These are phyloP conservation scores for Drosophila seclusa DNA, from an alignment of 2,888 invertebrate genomes.

Conservation along the genomic window DNA sequence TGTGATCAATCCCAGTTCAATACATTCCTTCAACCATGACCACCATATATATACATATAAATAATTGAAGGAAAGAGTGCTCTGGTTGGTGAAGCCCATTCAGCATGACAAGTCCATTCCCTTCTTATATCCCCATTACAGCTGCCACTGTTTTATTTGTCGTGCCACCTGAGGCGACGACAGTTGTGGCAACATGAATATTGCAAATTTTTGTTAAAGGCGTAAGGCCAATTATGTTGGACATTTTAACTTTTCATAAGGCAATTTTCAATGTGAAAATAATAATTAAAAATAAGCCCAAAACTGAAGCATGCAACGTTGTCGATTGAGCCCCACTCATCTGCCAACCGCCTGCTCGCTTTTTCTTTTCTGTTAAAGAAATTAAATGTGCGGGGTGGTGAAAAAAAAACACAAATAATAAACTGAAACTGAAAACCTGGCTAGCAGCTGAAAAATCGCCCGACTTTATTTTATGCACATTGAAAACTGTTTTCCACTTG, in stretches of 20 bases:
- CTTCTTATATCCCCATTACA: not conserved
- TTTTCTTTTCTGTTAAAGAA: slow-evolving; percentile 31
- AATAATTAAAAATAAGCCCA: slow-evolving; percentile 74
- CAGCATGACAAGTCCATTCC: not conserved
- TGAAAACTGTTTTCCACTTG: slow-evolving; percentile 31
- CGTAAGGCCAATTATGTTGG: slow-evolving; percentile 67
- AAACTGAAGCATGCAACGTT: slow-evolving; percentile 41
- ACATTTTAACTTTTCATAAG: slow-evolving; percentile 66
- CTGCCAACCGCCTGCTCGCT: not conserved
- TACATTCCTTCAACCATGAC: not conserved
- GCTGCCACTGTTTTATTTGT: slow-evolving; percentile 23
- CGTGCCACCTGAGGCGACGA: slow-evolving; percentile 7
- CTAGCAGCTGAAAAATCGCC: slow-evolving; percentile 36
- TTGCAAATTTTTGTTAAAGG: slow-evolving; percentile 73
- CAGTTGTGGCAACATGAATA: slow-evolving; percentile 48
- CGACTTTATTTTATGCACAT: slow-evolving; percentile 66
- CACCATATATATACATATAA: not conserved
- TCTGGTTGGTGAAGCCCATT: not conserved
- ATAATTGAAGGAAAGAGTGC: not conserved
- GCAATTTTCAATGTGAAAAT: slow-evolving; percentile 77
- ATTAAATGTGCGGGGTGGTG: slow-evolving; percentile 46
- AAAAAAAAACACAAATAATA: slow-evolving; percentile 12
- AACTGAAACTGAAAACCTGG: slow-evolving; percentile 5
- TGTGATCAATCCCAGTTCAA: not conserved
- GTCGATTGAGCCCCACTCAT: not conserved